Percentiles rank a stretch among this genome's conserved stretches.
Evolutionary conservation across 1,140 invertebrate species (phyloP).

Genomic region (Archegozetes longisetosus): DNA sequence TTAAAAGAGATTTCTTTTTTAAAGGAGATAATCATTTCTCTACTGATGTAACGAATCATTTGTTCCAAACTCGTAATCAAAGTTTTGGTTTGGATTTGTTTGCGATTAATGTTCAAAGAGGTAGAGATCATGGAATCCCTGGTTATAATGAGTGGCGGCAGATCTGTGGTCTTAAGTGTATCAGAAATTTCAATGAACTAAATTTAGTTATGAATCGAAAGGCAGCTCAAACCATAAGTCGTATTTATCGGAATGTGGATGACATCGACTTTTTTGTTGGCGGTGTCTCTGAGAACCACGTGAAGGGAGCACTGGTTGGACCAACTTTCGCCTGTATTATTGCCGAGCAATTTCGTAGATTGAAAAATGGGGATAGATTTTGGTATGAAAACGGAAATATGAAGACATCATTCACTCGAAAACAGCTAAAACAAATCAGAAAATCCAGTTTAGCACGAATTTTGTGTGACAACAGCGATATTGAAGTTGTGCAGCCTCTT

Average conservation of each 20-base stretch:
- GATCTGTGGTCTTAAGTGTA: constrained; percentile 59
- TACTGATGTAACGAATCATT: constrained; percentile 57
- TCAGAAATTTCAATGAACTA: constrained; percentile 57
- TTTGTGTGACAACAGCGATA: constrained; percentile 81
- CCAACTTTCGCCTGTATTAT: too few species aligned
- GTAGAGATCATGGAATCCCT: constrained; percentile 33
- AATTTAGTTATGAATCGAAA: constrained; percentile 33
- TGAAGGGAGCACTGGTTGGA: constrained; percentile 33
- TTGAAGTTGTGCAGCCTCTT: constrained; percentile 9
- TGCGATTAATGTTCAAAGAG: constrained; percentile 29
- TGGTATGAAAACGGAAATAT: constrained; percentile 28
- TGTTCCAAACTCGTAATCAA: constrained; percentile 46
- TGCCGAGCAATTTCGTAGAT: too few species aligned
- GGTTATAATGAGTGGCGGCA: constrained; percentile 32
- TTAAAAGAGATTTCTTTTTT: constrained; percentile 17
- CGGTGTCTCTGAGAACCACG: constrained; percentile 25
- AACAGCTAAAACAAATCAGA: constrained; percentile 75
- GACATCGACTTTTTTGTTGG: too few species aligned
- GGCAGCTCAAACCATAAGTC: constrained; percentile 41
- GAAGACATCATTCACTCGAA: constrained; percentile 21
- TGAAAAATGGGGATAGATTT: constrained; percentile 36
- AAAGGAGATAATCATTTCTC: constrained; percentile 69
- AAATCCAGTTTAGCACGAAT: constrained; percentile 85
- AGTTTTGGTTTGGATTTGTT: constrained; percentile 31
- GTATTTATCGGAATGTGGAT: constrained; percentile 26